Evolutionary conservation across 2,113 vertebrate genomes (phyloP).

Genomic region (Agelaius tricolor): DNA sequence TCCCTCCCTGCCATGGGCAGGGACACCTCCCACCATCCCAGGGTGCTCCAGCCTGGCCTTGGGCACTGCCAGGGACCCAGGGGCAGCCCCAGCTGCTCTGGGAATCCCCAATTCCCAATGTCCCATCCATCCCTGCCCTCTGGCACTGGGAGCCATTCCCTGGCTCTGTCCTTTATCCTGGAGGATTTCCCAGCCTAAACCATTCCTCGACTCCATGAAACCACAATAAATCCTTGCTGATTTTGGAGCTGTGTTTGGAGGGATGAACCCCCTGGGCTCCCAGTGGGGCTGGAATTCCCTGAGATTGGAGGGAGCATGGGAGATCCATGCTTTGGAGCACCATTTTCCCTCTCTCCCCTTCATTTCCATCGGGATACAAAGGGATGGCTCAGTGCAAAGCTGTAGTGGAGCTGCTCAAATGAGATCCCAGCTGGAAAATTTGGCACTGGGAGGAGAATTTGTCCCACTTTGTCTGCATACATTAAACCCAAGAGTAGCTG

Average conservation of each 20-base stretch:
- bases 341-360: not conserved
- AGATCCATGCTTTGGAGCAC: not conserved
- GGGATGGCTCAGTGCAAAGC: not conserved
- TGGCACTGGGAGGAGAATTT: not conserved
- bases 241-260: not conserved
- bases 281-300: not conserved
- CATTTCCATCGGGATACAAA: not conserved
- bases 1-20: not conserved
- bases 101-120: not conserved
- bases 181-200: not conserved
- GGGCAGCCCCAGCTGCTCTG: not conserved
- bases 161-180: not conserved
- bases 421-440: not conserved
- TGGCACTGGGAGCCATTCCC: not conserved
- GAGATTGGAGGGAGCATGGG: not conserved
- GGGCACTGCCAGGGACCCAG: not conserved
- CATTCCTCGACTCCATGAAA: accelerated
- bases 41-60: accelerated
- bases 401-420: not conserved
- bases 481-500: not conserved
- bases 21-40: accelerated
- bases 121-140: not conserved
- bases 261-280: not conserved
- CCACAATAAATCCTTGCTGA: not conserved
- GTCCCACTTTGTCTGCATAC: not conserved